These are phyloP conservation scores for Pheosia tremula DNA, from an alignment of 2,888 invertebrate genomes.

Conservation along the genomic window DNA sequence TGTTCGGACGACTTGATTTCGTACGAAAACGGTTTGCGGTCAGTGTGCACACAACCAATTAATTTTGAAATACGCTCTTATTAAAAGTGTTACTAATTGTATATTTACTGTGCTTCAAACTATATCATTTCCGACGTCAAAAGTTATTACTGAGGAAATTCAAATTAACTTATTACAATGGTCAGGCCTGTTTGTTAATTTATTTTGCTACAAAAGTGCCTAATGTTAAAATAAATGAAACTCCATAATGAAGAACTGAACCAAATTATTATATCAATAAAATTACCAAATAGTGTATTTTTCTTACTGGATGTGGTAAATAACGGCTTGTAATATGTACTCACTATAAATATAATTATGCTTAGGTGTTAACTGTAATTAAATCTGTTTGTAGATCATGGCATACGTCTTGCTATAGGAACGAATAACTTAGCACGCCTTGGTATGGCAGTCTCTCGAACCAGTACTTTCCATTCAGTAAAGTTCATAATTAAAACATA, in stretches of 20 bases:
- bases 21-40: too few species aligned
- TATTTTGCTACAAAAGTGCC: not conserved
- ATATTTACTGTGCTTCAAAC: not conserved
- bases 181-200: not conserved
- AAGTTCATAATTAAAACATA: too few species aligned
- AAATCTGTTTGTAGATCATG: not conserved
- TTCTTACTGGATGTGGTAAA: not conserved
- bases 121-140: too few species aligned
- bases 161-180: not conserved
- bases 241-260: not conserved
- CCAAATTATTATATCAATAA: not conserved
- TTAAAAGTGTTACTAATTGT: not conserved
- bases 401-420: not conserved
- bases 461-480: too few species aligned
- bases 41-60: too few species aligned
- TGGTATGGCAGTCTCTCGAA: too few species aligned
- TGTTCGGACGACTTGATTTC: too few species aligned
- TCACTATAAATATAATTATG: not conserved
- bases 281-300: not conserved
- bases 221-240: not conserved
- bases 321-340: not conserved
- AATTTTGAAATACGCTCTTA: not conserved
- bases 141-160: not conserved
- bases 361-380: constrained; percentile 4
- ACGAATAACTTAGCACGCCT: too few species aligned